phyloP scores from a whole-genome alignment of 2,113 vertebrate species.

The Upupa epops region DNA sequence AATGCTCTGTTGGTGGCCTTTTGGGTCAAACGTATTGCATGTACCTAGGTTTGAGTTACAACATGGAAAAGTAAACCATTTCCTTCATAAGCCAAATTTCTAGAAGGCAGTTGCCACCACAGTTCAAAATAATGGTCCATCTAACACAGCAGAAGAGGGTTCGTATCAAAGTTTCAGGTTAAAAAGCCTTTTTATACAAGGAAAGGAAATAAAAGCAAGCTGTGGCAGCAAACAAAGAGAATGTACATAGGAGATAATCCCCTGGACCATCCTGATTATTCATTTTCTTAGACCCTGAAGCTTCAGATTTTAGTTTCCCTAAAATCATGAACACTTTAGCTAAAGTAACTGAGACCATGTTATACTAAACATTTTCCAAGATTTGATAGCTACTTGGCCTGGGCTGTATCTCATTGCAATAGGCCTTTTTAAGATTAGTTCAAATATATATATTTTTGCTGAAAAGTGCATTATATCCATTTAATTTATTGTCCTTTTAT shows the following conservation, averaged over 20 bases:
- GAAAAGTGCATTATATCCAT: background rate
- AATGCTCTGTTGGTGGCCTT: background rate
- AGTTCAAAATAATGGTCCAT: background rate
- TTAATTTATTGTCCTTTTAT: slow-evolving; percentile 12
- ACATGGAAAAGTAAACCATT: background rate
- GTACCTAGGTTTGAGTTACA: background rate
- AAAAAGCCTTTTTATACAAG: background rate
- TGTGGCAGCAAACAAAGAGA: background rate
- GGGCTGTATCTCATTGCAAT: background rate
- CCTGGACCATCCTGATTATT: background rate
- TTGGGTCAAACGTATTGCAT: background rate
- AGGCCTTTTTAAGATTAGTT: background rate
- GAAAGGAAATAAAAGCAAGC: background rate
- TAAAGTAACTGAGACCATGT: background rate
- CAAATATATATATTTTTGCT: background rate
- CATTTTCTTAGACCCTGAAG: background rate
- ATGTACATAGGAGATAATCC: fast-evolving
- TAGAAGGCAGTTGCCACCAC: background rate
- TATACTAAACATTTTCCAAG: background rate
- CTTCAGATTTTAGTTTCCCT: background rate
- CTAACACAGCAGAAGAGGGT: fast-evolving
- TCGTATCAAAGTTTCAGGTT: background rate
- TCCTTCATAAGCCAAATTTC: background rate
- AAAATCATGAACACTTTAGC: background rate
- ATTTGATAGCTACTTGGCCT: background rate